Evolutionary conservation across 2,888 invertebrate genomes (phyloP).

Genomic region (Andricus curvator): DNA sequence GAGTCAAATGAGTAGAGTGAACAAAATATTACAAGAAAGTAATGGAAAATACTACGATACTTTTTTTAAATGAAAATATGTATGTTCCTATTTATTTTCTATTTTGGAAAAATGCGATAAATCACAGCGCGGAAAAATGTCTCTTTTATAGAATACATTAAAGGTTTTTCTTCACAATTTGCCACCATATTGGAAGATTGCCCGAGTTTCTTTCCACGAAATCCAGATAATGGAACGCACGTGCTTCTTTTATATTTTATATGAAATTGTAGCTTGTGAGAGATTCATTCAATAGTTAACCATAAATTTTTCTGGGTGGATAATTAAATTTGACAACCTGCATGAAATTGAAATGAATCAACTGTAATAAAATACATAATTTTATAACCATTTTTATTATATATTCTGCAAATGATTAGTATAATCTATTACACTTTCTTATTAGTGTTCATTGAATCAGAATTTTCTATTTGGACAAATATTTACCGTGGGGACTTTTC

Average conservation of each 20-base stretch:
- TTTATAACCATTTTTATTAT: neutral
- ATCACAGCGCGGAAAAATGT: neutral
- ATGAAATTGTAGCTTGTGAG: neutral
- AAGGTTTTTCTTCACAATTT: conserved; percentile 10
- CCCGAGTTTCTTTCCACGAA: conserved; percentile 11
- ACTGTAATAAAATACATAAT: neutral
- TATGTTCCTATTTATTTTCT: neutral
- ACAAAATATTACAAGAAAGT: neutral
- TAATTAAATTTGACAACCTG: neutral
- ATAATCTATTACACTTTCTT: neutral
- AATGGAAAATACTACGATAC: neutral
- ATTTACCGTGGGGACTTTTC: too few species aligned
- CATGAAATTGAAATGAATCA: neutral
- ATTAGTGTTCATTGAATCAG: neutral
- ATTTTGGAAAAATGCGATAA: neutral
- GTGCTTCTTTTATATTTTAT: neutral
- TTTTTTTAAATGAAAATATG: neutral
- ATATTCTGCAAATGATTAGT: neutral
- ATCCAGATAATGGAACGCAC: conserved; percentile 12
- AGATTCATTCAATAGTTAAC: conserved; percentile 1
- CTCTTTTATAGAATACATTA: neutral
- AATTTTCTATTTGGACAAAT: neutral
- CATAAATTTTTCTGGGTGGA: neutral
- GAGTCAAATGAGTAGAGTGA: neutral
- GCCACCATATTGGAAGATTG: conserved; percentile 24